phyloP scores from a whole-genome alignment of 1,140 invertebrate species.

The Oryzaephilus surinamensis region DNA sequence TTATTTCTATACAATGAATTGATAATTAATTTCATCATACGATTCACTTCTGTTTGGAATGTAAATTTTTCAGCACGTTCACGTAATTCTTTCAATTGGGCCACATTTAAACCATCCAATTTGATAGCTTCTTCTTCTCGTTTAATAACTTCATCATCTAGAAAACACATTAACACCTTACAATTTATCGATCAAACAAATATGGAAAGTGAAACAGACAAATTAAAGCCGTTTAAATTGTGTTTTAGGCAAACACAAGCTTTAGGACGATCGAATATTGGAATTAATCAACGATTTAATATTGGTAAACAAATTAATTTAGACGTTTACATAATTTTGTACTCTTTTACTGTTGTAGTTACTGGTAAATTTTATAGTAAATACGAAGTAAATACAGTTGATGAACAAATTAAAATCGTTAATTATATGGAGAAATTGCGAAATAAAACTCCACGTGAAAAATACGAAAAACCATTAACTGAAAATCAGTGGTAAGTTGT shows the following conservation, averaged over 20 bases:
- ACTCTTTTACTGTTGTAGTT: conserved; percentile 15
- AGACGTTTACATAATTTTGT: conserved; percentile 3
- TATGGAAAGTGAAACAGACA: conserved; percentile 8
- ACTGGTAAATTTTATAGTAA: conserved; percentile 24
- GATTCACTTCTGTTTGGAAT: conserved; percentile 95
- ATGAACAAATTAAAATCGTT: conserved; percentile 11
- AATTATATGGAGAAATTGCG: conserved; percentile 23
- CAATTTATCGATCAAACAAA: conserved; percentile 32
- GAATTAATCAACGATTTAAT: neutral
- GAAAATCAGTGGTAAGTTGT: conserved; percentile 37
- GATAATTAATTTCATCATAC: conserved; percentile 99
- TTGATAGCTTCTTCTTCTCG: conserved; percentile 96
- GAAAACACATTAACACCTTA: conserved; percentile 13
- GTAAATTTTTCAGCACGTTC: conserved; percentile 87
- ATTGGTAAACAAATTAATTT: neutral
- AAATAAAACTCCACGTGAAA: conserved; percentile 24
- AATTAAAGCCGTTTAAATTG: conserved; percentile 33
- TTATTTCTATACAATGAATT: conserved; percentile 98
- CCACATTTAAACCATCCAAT: conserved; percentile 88
- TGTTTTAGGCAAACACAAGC: conserved; percentile 24
- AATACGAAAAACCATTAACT: conserved; percentile 24
- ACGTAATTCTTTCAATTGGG: conserved; percentile 83
- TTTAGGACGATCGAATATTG: neutral
- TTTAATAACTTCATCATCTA: conserved; percentile 66
- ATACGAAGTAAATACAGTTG: conserved; percentile 9